These are phyloP conservation scores for Ornithoptera alexandrae DNA, from an alignment of 2,888 invertebrate species.

Conservation along the genomic window DNA sequence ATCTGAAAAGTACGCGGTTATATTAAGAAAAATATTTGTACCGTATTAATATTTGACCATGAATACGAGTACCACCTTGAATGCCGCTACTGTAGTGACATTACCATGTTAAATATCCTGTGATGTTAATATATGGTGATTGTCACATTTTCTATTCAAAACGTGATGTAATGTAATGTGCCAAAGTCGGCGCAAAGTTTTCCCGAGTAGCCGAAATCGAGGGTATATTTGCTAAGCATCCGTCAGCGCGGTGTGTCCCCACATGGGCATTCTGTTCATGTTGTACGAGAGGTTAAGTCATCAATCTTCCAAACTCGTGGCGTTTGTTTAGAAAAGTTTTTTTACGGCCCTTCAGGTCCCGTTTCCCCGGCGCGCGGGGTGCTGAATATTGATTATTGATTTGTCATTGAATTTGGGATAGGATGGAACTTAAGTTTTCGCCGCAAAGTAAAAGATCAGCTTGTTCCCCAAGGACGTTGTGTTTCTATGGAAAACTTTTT, in stretches of 20 bases:
- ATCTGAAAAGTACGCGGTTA: too few species aligned
- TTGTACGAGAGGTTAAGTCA: slow-evolving; percentile 52
- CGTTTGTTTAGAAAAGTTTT: slow-evolving; percentile 61
- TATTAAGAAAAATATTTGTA: too few species aligned
- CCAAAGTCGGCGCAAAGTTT: not conserved
- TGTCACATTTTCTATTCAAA: too few species aligned
- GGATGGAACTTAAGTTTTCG: slow-evolving; percentile 12
- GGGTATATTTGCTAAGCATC: slow-evolving; percentile 12
- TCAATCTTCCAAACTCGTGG: slow-evolving; percentile 53
- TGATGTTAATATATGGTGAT: too few species aligned
- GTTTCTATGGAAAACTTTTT: too few species aligned
- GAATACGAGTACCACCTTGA: too few species aligned
- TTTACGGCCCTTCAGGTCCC: slow-evolving; percentile 43
- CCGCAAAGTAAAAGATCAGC: slow-evolving; percentile 15
- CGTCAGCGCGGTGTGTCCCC: slow-evolving; percentile 37
- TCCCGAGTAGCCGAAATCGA: not conserved
- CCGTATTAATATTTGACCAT: too few species aligned
- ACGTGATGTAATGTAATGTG: too few species aligned
- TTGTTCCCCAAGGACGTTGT: not conserved
- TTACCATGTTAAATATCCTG: too few species aligned
- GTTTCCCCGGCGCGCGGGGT: slow-evolving; percentile 41
- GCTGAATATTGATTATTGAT: slow-evolving; percentile 58
- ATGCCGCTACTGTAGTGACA: too few species aligned
- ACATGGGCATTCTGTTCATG: slow-evolving; percentile 43
- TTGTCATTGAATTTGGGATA: slow-evolving; percentile 36